Percentiles rank a stretch among this genome's conserved stretches.
phyloP scores from a whole-genome alignment of 1,140 invertebrate genomes.

The Camponotus pennsylvanicus region DNA sequence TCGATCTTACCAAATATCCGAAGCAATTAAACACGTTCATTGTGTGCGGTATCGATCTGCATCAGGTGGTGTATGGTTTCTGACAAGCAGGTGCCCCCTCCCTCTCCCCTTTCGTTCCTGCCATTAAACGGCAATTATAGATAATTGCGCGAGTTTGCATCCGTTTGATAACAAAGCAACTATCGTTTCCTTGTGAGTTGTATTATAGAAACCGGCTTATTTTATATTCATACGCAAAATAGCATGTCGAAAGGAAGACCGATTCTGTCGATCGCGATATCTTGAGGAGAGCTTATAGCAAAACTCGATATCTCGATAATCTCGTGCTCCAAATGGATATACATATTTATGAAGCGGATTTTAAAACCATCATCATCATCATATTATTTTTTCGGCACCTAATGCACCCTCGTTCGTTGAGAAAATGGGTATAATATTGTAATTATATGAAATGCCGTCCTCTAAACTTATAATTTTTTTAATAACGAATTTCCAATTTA shows the following conservation, averaged over 20 bases:
- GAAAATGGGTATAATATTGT: constrained; percentile 37
- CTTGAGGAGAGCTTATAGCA: constrained; percentile 54
- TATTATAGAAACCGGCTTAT: constrained; percentile 28
- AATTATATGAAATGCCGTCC: constrained; percentile 27
- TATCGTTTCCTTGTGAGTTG: constrained; percentile 70
- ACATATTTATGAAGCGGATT: constrained; percentile 54
- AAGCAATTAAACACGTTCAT: constrained; percentile 66
- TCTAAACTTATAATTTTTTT: neutral
- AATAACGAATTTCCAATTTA: neutral
- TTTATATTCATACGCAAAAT: constrained; percentile 37
- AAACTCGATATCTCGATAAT: constrained; percentile 41
- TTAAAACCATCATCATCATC: neutral
- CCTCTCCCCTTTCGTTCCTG: constrained; percentile 20
- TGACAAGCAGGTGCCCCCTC: constrained; percentile 60
- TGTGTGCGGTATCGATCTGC: constrained; percentile 62
- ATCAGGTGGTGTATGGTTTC: constrained; percentile 46
- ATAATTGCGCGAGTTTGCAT: constrained; percentile 74
- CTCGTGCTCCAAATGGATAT: constrained; percentile 14
- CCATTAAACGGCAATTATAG: constrained; percentile 77
- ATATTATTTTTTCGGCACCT: constrained; percentile 13
- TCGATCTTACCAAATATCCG: constrained; percentile 70
- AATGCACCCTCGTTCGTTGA: constrained; percentile 29
- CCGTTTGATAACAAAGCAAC: constrained; percentile 72
- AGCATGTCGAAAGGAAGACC: neutral
- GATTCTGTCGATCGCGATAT: constrained; percentile 44